Percentiles rank a stretch among this genome's conserved stretches.
These are phyloP conservation scores for Galerucella pusilla DNA, from an alignment of 2,888 invertebrate genomes.

Conservation along the genomic window DNA sequence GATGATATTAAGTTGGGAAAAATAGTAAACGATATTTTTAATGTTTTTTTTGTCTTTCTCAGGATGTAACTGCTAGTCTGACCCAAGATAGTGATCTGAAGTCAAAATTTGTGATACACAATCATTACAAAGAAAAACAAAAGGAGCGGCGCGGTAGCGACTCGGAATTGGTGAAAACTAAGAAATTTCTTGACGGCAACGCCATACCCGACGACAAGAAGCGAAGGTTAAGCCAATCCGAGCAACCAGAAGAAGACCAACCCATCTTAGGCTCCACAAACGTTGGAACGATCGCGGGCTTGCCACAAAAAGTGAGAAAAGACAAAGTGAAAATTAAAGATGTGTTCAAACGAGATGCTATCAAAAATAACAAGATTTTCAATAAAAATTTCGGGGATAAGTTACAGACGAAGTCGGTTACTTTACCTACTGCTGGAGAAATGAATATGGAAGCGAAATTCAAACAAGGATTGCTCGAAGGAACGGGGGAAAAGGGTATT, in stretches of 20 bases:
- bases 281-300: constrained; percentile 72
- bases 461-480: constrained; percentile 70
- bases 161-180: constrained; percentile 62
- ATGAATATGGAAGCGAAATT: constrained; percentile 69
- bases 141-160: constrained; percentile 69
- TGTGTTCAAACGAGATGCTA: constrained; percentile 61
- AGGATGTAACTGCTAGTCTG: constrained; percentile 50
- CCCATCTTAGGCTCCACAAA: constrained; percentile 74
- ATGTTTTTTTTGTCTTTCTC: constrained; percentile 29
- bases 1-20: background rate
- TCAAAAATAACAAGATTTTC: constrained; percentile 68
- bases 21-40: background rate
- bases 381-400: constrained; percentile 69
- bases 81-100: constrained; percentile 50
- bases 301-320: constrained; percentile 62
- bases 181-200: constrained; percentile 68
- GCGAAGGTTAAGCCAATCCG: constrained; percentile 71
- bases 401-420: constrained; percentile 46
- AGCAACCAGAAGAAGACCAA: constrained; percentile 55
- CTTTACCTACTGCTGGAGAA: constrained; percentile 65
- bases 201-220: constrained; percentile 75
- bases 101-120: constrained; percentile 58
- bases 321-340: constrained; percentile 63
- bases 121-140: constrained; percentile 58
- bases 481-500: constrained; percentile 57